These are phyloP conservation scores for Eulemur macaco DNA, from an alignment of 2,113 vertebrate genomes.

Conservation along the genomic window DNA sequence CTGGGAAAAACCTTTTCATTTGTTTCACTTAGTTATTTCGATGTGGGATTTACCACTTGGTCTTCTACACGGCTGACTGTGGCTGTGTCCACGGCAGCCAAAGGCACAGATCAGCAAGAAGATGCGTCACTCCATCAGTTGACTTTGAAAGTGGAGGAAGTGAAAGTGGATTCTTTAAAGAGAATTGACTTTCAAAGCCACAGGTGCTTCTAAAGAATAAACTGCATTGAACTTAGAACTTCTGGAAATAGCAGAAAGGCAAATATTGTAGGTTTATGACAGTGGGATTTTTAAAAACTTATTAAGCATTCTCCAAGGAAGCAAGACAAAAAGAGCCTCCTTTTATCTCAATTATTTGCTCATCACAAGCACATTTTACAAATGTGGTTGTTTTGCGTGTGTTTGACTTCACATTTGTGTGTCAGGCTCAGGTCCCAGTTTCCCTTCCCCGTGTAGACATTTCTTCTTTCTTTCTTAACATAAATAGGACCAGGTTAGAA, in stretches of 20 bases:
- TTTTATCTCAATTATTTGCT: neutral
- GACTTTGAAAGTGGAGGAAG: neutral
- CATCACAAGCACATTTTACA: neutral
- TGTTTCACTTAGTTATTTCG: neutral
- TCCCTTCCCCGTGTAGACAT: neutral
- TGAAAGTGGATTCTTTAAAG: neutral
- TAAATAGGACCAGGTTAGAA: neutral
- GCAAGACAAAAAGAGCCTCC: neutral
- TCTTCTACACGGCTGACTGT: neutral
- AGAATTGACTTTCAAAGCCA: neutral
- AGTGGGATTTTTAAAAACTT: neutral
- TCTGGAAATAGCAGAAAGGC: neutral
- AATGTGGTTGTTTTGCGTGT: neutral
- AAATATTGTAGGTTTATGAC: neutral
- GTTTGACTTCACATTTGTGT: too few species aligned
- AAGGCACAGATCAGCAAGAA: accelerated
- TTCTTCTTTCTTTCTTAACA: neutral
- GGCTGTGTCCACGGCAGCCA: neutral
- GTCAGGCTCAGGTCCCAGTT: neutral
- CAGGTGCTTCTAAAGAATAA: neutral
- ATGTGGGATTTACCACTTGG: neutral
- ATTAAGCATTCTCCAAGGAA: neutral
- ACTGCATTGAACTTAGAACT: neutral
- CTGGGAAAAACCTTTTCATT: neutral
- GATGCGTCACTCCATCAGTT: accelerated